phyloP scores from a whole-genome alignment of 2,888 invertebrate species.

The Hemicrepidius hirtus region DNA sequence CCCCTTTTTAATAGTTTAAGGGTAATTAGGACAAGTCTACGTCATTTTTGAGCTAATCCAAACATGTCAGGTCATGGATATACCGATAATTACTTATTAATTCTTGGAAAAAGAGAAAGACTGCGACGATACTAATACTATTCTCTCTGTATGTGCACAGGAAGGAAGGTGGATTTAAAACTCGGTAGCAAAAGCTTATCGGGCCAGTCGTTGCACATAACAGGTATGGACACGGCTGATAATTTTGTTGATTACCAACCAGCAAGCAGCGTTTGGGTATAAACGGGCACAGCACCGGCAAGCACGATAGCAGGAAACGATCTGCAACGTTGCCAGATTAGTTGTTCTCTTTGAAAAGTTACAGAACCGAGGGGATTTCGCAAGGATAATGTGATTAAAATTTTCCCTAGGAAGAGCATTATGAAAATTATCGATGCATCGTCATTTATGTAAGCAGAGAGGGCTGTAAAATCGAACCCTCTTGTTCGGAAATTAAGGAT shows the following conservation, averaged over 20 bases:
- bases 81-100: not conserved
- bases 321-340: slow-evolving; percentile 55
- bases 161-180: slow-evolving; percentile 34
- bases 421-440: slow-evolving; percentile 14
- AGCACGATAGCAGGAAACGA: slow-evolving; percentile 59
- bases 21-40: no score
- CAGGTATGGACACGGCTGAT: slow-evolving; percentile 62
- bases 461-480: not conserved
- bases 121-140: no score
- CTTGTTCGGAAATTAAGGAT: not conserved
- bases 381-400: slow-evolving; percentile 28
- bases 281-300: slow-evolving; percentile 49
- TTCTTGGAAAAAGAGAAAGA: slow-evolving; percentile 6
- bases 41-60: no score
- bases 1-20: no score
- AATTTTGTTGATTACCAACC: slow-evolving; percentile 61
- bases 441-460: not conserved
- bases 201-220: slow-evolving; percentile 45
- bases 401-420: slow-evolving; percentile 13
- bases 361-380: slow-evolving; percentile 11
- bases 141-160: slow-evolving; percentile 39
- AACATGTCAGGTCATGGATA: no score
- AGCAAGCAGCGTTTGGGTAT: slow-evolving; percentile 51
- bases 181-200: slow-evolving; percentile 35
- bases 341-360: slow-evolving; percentile 33